These are phyloP conservation scores for Brachynemurus nebulosus DNA, from an alignment of 2,888 invertebrate species.

Conservation along the genomic window DNA sequence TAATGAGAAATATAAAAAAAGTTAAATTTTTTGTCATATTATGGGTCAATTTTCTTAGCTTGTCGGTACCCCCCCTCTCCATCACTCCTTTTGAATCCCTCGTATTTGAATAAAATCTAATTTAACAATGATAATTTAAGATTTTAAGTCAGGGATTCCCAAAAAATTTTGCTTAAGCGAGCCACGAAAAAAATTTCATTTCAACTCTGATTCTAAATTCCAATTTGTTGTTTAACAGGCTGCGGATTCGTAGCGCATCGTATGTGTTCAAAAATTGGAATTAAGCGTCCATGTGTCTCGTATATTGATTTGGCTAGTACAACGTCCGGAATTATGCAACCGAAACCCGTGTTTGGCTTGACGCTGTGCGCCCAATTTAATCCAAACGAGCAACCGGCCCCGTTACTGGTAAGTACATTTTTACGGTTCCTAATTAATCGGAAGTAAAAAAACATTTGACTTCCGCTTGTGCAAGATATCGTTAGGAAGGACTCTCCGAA, in stretches of 20 bases:
- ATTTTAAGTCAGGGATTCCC: conserved; percentile 8
- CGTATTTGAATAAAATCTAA: too few relatives aligned
- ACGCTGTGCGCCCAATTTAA: conserved; percentile 48
- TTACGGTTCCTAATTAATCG: not conserved
- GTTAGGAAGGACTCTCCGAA: too few relatives aligned
- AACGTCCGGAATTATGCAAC: conserved; percentile 25
- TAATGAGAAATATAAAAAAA: too few relatives aligned
- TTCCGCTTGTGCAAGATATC: too few relatives aligned
- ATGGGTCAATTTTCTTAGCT: too few relatives aligned
- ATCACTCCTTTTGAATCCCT: too few relatives aligned
- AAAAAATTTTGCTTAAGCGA: too few relatives aligned
- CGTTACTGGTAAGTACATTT: conserved; percentile 34
- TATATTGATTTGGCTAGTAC: conserved; percentile 24
- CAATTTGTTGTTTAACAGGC: conserved; percentile 30
- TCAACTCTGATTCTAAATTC: too few relatives aligned
- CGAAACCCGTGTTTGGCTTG: conserved; percentile 42
- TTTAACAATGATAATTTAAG: conserved; percentile 9
- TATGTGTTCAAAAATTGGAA: conserved; percentile 49
- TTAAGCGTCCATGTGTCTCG: conserved; percentile 37
- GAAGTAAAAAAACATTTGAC: not conserved
- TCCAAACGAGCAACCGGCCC: conserved; percentile 39
- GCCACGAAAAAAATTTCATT: too few relatives aligned
- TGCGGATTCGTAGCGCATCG: conserved; percentile 58
- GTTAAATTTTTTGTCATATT: too few relatives aligned
- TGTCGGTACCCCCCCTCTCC: too few relatives aligned